Base-by-base conservation (phyloP, 2,113 vertebrate genomes). In the Zosterops lateralis region DNA sequence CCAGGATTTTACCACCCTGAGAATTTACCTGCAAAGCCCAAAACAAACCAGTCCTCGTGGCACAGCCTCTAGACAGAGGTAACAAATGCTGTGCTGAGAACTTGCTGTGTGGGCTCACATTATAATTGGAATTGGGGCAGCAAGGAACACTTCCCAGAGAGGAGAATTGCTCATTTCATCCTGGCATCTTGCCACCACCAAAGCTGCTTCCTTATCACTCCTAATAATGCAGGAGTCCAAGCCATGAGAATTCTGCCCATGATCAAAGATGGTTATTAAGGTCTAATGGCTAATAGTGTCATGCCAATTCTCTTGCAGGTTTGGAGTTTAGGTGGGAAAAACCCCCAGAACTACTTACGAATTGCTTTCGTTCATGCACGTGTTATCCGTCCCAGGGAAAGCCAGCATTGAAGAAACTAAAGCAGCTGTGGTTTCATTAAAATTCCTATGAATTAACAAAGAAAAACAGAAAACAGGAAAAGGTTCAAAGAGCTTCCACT, bases 311-410 rank as follows among this genome's bases (percentile, higher is more conserved):
- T 48, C 88, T 60, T 72, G 18, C 17, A 91, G 60, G 67, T 88
- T 45, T 12, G 14, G 72, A 88, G 62, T 40, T 10, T n/a, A 47
- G 66, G 56, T n/a, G 44, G 81, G 28, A 64, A 21, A 54, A 53
- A 25, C 28, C 16, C 17, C 28, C 34, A 75, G 53, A 82, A 61
- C 24, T 66, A 97, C 98, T 98, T 96, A 98, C 98, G 45, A 93
- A 36, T 97, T 92, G 91, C 95, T 98, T 81, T 77, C 50, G 7
- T 98, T 97, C 91, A 98, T 92, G 96, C 99, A 99, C 5, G 90
- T 58, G 60, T 98, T 98, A 97, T 99, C 98, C 1, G 99, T 98
- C 85, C 99, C 99, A 48, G 99, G 99, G 96, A 98, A 98, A 79
- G 98, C 97, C 97, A 98, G 97, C 98, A 99, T 98, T 1, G 98